Base-by-base conservation (phyloP, 2,797 vertebrate genomes). In the Halcyon leucocephala region DNA sequence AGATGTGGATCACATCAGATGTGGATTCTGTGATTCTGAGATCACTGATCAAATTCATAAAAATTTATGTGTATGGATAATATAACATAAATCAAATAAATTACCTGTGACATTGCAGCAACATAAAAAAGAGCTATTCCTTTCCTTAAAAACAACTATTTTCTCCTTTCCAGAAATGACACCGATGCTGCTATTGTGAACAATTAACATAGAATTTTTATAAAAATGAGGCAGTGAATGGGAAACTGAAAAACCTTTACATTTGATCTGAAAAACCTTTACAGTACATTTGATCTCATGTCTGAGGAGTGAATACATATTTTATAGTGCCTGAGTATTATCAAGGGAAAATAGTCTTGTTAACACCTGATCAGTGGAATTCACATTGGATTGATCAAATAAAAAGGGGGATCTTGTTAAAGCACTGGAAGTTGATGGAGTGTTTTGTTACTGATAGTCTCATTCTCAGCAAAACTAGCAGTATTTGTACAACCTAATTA, bases 371-470 rank as follows among this genome's bases (percentile, higher is more conserved):
- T 93, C 92, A 66, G 51, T 76, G 57, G 55, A 70, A 91, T 90
- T 96, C 79, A 57, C 62, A 8, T 52, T 67, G 39, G 49, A 88
- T 28, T 89, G 92, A 94, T 89, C 87, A 92, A 94, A 90, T 60
- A 57, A 84, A 89, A 96, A 64, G 29, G 9, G 8, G 3, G 18
- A 70, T 79, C 39, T 80, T 78, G 57, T 86, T 92, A 94, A 92
- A 94, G 65, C 1, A 2, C 8, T 70, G 78, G 48, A 88, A 85
- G 26, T 46, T 85, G 52, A 80, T 71, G 57, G 55, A 65, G 52
- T 90, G 67, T 96, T 97, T 96, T 95, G 67, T 66, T 94, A 95
- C 41, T 71, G 88, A 93, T 69, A 87, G 60, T 35, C 64, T 94
- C 41, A 18, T 41, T 73, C 81, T 74, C 82, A 82, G 65, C 49